These are phyloP conservation scores for Amblyornis subalaris DNA, from an alignment of 2,113 vertebrate species.

Conservation along the genomic window DNA sequence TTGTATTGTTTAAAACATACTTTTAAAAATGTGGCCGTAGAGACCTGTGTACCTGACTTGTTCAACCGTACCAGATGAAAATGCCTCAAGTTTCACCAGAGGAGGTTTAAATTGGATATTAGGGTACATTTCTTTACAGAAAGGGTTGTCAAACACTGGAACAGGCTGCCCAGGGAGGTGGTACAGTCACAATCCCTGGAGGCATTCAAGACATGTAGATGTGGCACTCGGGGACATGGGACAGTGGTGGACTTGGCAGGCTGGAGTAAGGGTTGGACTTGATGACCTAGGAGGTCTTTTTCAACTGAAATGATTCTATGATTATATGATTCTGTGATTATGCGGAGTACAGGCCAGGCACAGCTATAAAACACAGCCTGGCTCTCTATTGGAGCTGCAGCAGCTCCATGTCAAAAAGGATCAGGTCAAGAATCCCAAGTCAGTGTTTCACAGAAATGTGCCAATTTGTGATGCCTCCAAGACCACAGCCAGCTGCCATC, in stretches of 20 bases:
- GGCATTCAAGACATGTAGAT: not conserved
- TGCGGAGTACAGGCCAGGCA: not conserved
- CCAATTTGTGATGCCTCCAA: not conserved
- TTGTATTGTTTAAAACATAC: not conserved
- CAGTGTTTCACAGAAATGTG: not conserved
- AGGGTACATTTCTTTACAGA: not conserved
- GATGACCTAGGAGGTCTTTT: not conserved
- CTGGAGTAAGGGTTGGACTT: not conserved
- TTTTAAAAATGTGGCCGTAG: not conserved
- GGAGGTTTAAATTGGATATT: not conserved
- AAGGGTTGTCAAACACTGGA: not conserved
- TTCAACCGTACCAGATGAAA: too few relatives aligned
- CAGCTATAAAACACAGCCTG: not conserved
- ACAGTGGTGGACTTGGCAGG: not conserved
- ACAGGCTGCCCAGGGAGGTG: not conserved
- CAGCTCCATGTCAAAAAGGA: not conserved
- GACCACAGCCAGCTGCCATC: not conserved
- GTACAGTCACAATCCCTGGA: not conserved
- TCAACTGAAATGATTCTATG: not conserved
- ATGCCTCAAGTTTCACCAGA: too few relatives aligned
- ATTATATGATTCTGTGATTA: not conserved
- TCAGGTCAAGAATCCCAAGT: not conserved
- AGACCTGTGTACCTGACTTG: not conserved
- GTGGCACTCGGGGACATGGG: not conserved
- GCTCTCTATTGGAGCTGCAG: not conserved